These are phyloP conservation scores for Leucoraja erinaceus DNA, from an alignment of 2,113 vertebrate genomes.

Conservation along the genomic window DNA sequence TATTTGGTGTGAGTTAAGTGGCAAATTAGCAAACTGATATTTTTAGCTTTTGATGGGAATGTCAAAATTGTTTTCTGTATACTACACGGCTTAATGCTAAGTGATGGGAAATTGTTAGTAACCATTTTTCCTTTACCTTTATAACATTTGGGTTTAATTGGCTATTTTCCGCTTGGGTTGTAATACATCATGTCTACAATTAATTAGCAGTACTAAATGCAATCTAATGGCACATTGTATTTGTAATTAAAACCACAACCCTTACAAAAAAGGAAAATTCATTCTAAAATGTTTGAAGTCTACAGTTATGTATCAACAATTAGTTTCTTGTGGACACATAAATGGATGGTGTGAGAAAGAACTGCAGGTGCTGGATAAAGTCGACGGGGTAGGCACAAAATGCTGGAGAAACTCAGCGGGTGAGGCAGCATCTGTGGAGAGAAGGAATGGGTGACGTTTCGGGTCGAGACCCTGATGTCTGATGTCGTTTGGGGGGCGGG, in stretches of 20 bases:
- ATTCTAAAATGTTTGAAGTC: background rate
- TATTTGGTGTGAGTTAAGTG: background rate
- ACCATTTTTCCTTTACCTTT: background rate
- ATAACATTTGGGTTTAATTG: background rate
- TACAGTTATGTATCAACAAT: no score
- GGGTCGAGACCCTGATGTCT: no score
- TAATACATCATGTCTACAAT: constrained; percentile 3
- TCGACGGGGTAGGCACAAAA: no score
- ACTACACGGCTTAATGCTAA: background rate
- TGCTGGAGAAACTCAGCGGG: no score
- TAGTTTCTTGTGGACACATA: no score
- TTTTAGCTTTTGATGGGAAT: background rate
- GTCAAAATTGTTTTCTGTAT: background rate
- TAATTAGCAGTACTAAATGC: background rate
- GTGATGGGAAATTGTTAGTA: background rate
- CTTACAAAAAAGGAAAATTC: background rate
- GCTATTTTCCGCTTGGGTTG: background rate
- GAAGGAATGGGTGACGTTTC: no score
- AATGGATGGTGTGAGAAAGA: no score
- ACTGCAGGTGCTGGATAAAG: no score
- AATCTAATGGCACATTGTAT: constrained; percentile 1
- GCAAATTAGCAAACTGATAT: background rate
- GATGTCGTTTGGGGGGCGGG: no score
- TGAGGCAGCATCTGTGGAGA: no score
- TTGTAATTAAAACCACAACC: background rate